A percentile compares a stretch with the other conserved stretches of the same genome.
phyloP scores from a whole-genome alignment of 2,113 vertebrate genomes.

The Nothoprocta perdicaria region DNA sequence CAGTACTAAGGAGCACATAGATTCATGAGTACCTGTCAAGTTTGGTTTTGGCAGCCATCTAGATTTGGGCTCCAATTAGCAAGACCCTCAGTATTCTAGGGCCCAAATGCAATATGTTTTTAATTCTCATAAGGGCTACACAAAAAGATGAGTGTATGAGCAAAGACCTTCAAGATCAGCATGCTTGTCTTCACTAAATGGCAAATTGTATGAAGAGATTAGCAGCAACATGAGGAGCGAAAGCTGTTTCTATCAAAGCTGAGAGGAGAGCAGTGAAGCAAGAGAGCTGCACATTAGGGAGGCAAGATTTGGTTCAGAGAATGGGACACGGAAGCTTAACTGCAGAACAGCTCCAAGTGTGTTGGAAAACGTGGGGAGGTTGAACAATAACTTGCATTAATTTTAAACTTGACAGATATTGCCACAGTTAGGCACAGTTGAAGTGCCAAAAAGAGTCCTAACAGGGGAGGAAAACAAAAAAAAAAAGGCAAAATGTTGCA shows the following conservation, averaged over 20 bases:
- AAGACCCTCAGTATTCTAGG: background rate
- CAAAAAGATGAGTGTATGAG: background rate
- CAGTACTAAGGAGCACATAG: background rate
- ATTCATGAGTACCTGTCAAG: background rate
- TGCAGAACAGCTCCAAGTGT: background rate
- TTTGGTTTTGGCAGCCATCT: background rate
- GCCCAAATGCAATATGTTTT: background rate
- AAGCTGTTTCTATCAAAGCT: background rate
- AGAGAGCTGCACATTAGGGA: background rate
- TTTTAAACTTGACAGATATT: background rate
- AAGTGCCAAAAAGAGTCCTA: background rate
- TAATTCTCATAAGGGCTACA: background rate
- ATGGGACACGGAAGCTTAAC: background rate
- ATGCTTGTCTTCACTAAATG: background rate
- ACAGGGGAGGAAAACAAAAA: background rate
- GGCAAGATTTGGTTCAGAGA: background rate
- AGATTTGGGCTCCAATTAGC: background rate
- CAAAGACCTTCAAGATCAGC: background rate
- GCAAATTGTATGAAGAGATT: background rate
- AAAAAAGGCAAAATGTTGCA: rapidly evolving
- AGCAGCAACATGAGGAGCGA: background rate
- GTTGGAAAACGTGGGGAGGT: background rate
- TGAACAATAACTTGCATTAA: background rate
- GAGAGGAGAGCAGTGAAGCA: slow-evolving; percentile 2
- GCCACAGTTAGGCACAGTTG: background rate